Evolutionary conservation across 2,888 invertebrate species (phyloP).

Genomic region (Bruchidius siliquastri): DNA sequence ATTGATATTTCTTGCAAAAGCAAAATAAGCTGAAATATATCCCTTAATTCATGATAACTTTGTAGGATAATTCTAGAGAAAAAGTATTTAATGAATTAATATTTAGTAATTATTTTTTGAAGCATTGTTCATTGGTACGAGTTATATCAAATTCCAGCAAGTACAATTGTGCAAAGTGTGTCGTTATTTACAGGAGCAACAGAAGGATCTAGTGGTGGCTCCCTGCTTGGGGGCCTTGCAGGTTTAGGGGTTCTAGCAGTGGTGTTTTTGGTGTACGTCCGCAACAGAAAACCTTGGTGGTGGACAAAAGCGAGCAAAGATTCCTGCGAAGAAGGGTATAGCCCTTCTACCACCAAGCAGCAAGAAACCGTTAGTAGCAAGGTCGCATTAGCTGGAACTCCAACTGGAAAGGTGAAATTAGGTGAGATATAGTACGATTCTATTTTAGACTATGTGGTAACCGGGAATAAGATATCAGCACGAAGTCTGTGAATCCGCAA

Average conservation of each 20-base stretch:
- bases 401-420: conserved; percentile 40
- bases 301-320: conserved; percentile 56
- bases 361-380: conserved; percentile 37
- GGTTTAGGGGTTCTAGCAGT: conserved; percentile 78
- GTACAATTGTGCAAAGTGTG: too few species aligned
- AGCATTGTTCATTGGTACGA: too few species aligned
- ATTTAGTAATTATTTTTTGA: too few species aligned
- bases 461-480: too few species aligned
- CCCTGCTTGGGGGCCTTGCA: conserved; percentile 77
- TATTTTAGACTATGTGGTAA: too few species aligned
- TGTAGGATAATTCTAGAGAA: too few species aligned
- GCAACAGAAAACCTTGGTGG: conserved; percentile 72
- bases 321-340: conserved; percentile 57
- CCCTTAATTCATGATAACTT: too few species aligned
- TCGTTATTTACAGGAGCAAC: neutral
- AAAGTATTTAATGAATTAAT: too few species aligned
- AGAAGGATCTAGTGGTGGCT: conserved; percentile 72
- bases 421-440: neutral
- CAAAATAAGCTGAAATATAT: too few species aligned
- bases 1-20: too few species aligned
- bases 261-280: conserved; percentile 81
- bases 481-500: too few species aligned
- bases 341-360: conserved; percentile 38
- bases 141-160: too few species aligned
- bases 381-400: conserved; percentile 32